Evolutionary conservation across 2,113 vertebrate genomes (phyloP).

Genomic region (Salvelinus sp.): DNA sequence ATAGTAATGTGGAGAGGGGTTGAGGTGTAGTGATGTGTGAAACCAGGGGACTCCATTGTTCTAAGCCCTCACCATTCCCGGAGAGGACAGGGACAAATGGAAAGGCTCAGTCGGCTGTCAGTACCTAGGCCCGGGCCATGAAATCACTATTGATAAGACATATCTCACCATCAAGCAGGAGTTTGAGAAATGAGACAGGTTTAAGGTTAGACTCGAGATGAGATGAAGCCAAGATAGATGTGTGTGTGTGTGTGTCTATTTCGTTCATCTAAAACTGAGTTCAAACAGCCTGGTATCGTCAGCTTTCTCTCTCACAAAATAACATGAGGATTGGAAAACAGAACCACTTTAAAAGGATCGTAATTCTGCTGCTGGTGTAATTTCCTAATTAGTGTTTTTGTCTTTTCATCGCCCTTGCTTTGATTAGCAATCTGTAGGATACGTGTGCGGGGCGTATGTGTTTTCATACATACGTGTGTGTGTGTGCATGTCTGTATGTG

Average conservation of each 20-base stretch:
- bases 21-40: not conserved
- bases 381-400: too few species aligned
- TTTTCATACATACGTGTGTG: not conserved
- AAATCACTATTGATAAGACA: not conserved
- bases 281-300: too few species aligned
- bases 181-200: not conserved
- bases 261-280: too few species aligned
- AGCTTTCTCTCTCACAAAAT: too few species aligned
- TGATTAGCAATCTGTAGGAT: not conserved
- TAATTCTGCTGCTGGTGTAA: too few species aligned
- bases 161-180: not conserved
- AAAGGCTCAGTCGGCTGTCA: not conserved
- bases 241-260: not conserved
- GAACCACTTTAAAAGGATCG: too few species aligned
- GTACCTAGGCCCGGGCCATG: not conserved
- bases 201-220: not conserved
- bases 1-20: not conserved
- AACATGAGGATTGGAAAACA: too few species aligned
- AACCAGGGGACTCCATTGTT: not conserved
- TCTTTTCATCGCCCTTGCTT: too few species aligned
- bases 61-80: not conserved
- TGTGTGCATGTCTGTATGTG: not conserved
- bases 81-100: not conserved
- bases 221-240: constrained; percentile 14
- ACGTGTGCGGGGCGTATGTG: not conserved